These are phyloP conservation scores for Lagopus leucura DNA, from an alignment of 2,113 vertebrate genomes.

Conservation along the genomic window DNA sequence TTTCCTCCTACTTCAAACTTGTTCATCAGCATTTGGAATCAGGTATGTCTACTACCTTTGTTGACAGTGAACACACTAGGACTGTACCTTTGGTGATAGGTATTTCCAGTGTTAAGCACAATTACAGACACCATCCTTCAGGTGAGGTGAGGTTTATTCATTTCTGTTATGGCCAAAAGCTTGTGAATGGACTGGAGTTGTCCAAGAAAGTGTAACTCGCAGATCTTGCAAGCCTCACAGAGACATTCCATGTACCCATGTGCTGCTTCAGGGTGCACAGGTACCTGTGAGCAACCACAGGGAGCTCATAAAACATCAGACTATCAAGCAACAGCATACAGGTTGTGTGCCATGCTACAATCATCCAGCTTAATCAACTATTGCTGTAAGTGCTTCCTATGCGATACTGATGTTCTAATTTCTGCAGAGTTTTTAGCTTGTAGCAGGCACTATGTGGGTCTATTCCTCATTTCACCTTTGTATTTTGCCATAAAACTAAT, in stretches of 20 bases:
- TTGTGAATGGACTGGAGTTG: no score
- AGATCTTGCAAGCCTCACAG: not conserved
- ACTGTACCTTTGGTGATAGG: not conserved
- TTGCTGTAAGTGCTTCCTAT: not conserved
- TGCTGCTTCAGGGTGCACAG: not conserved
- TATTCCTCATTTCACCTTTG: not conserved
- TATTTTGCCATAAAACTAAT: not conserved
- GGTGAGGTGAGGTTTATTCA: not conserved
- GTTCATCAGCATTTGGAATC: not conserved
- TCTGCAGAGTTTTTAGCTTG: not conserved
- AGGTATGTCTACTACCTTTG: not conserved
- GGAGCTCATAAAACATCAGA: not conserved
- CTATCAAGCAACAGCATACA: not conserved
- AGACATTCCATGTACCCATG: not conserved
- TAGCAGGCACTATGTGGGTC: not conserved
- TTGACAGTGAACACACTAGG: not conserved
- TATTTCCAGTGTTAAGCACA: not conserved
- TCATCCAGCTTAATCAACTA: not conserved
- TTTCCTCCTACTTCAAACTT: not conserved
- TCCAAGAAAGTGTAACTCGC: not conserved
- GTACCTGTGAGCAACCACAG: not conserved
- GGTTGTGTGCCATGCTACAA: not conserved
- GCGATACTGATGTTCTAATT: not conserved
- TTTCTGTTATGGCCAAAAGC: not conserved
- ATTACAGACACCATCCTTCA: not conserved